phyloP scores from a whole-genome alignment of 2,888 invertebrate genomes.

The Alloplasta piceator region DNA sequence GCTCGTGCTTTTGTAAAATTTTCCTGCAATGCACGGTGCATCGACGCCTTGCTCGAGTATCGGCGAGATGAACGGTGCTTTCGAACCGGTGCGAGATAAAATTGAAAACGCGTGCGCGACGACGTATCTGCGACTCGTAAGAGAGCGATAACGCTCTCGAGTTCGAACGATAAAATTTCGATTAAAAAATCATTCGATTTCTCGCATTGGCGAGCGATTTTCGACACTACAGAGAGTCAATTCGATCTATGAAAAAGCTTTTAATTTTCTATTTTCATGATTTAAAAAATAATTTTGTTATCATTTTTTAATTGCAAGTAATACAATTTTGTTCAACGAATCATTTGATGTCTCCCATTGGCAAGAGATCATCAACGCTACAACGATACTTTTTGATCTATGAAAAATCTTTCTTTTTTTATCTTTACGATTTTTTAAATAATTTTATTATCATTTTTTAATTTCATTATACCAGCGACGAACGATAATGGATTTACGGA shows the following conservation, averaged over 20 bases:
- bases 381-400: too few species aligned
- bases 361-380: too few species aligned
- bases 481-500: slow-evolving; percentile 21
- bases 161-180: slow-evolving; percentile 1
- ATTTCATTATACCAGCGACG: background rate
- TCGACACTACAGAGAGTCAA: background rate
- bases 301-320: too few species aligned
- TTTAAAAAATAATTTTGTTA: too few species aligned
- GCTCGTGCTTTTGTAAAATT: background rate
- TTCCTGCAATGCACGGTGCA: background rate
- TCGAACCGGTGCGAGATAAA: slow-evolving; percentile 22
- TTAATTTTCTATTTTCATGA: too few species aligned
- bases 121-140: background rate
- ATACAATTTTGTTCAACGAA: too few species aligned
- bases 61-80: slow-evolving; percentile 21
- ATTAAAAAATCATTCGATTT: slow-evolving; percentile 14
- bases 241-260: too few species aligned
- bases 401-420: too few species aligned
- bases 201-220: background rate
- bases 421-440: too few species aligned
- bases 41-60: background rate
- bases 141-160: background rate
- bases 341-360: too few species aligned
- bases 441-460: too few species aligned
- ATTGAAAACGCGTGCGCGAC: slow-evolving; percentile 2